Conservation (phyloP, 2,888 invertebrate species). For the Caradrina clavipalpis region DNA sequence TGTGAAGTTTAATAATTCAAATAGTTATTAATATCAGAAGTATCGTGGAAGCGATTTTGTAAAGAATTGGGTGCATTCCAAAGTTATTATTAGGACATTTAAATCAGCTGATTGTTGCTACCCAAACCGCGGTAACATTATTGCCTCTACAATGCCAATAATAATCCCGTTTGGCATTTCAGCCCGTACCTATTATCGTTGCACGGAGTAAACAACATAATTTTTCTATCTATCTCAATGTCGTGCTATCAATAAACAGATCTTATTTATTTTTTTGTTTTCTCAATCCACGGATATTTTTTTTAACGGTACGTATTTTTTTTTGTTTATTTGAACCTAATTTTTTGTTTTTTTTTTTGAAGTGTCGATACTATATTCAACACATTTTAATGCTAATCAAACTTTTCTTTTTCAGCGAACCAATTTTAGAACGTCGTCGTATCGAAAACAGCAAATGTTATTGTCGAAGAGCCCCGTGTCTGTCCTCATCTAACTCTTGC, state of each 20-base stretch:
- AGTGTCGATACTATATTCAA: not conserved
- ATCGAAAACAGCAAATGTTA: constrained; percentile 8
- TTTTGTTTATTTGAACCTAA: not conserved
- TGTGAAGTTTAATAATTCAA: constrained; percentile 6
- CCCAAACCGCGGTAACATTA: constrained; percentile 50
- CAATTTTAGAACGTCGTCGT: not conserved
- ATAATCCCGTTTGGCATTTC: constrained; percentile 77
- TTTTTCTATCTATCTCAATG: constrained; percentile 27
- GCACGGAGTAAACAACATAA: constrained; percentile 72
- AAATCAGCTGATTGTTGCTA: constrained; percentile 69
- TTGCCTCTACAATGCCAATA: constrained; percentile 70
- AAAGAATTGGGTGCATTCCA: constrained; percentile 59
- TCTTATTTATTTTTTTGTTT: not conserved
- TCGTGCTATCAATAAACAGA: constrained; percentile 17
- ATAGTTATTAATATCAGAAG: constrained; percentile 6
- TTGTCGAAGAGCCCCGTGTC: constrained; percentile 28
- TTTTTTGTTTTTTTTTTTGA: not conserved
- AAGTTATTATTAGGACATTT: constrained; percentile 46
- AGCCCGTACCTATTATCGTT: constrained; percentile 58
- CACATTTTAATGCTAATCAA: not conserved
- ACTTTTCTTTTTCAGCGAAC: constrained; percentile 35
- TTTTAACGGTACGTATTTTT: constrained; percentile 31
- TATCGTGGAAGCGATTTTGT: constrained; percentile 41
- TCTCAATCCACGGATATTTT: not conserved
- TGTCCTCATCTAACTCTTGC: constrained; percentile 7